Conservation (phyloP, 2,113 vertebrate genomes). For the Amblyornis subalaris region DNA sequence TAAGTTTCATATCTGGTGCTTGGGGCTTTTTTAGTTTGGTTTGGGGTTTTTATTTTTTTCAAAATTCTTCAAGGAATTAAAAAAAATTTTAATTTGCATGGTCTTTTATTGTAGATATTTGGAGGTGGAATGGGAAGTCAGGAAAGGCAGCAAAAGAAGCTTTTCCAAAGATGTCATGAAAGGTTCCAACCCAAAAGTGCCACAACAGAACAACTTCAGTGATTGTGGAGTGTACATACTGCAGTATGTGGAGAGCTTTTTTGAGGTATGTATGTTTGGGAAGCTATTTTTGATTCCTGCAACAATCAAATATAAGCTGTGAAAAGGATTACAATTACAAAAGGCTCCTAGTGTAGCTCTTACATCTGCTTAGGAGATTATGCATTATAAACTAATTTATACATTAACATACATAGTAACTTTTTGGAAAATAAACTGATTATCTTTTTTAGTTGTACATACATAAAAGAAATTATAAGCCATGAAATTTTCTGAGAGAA, state of each 20-base stretch:
- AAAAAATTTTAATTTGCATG: not conserved
- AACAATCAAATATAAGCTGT: not conserved
- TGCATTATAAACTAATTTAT: not conserved
- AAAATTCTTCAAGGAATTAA: not conserved
- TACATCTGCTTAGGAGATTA: not conserved
- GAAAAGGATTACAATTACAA: not conserved
- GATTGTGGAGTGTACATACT: conserved; percentile 95
- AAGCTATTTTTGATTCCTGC: not conserved
- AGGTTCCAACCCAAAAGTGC: conserved; percentile 94
- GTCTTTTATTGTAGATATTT: conserved; percentile 80
- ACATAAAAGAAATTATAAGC: not conserved
- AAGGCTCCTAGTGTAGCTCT: not conserved
- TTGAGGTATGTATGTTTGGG: conserved; percentile 80
- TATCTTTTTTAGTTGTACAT: not conserved
- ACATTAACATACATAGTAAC: not conserved
- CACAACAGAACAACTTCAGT: conserved; percentile 98
- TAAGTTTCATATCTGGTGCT: conserved; percentile 68
- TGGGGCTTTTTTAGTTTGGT: not conserved
- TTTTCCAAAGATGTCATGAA: conserved; percentile 96
- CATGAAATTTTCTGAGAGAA: not conserved
- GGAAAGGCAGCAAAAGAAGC: conserved; percentile 83
- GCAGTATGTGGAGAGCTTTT: conserved; percentile 99
- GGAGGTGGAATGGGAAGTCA: conserved; percentile 97
- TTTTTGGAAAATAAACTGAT: not conserved
- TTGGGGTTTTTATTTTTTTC: not conserved